phyloP scores from a whole-genome alignment of 2,113 vertebrate species.

The Petroica traversi region DNA sequence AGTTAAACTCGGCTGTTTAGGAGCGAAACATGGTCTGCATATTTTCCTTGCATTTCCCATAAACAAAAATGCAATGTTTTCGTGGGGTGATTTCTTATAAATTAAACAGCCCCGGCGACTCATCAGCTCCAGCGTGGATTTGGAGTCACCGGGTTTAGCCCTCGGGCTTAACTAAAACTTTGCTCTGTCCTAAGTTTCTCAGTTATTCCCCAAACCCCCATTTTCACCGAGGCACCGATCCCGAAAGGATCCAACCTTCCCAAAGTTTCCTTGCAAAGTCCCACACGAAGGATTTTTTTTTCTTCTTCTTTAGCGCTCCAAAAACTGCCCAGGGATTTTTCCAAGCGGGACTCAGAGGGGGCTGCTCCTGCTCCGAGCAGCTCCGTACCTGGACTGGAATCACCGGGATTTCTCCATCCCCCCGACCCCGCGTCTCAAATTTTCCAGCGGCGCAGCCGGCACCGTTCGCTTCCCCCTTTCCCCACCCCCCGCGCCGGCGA shows the following conservation, averaged over 20 bases:
- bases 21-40: neutral
- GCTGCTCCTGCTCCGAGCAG: neutral
- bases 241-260: neutral
- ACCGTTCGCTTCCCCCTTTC: neutral
- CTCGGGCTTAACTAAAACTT: neutral
- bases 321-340: neutral
- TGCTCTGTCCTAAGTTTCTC: neutral
- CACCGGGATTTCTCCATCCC: neutral
- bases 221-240: accelerated
- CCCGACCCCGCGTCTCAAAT: neutral
- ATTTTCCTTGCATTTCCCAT: neutral
- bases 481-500: neutral
- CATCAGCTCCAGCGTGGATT: neutral
- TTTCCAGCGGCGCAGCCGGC: neutral
- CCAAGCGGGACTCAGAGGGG: neutral
- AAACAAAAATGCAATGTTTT: slow-evolving; percentile 21
- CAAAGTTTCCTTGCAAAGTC: neutral
- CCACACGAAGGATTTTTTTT: neutral
- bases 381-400: neutral
- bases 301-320: accelerated
- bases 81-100: neutral
- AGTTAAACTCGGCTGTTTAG: slow-evolving; percentile 31
- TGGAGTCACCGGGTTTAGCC: neutral
- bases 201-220: neutral
- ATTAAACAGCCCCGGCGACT: neutral